Evolutionary conservation across 2,113 vertebrate species (phyloP), one percentile per base, ranked within the genome.

Genomic region (Hippocampus zosterae): DNA sequence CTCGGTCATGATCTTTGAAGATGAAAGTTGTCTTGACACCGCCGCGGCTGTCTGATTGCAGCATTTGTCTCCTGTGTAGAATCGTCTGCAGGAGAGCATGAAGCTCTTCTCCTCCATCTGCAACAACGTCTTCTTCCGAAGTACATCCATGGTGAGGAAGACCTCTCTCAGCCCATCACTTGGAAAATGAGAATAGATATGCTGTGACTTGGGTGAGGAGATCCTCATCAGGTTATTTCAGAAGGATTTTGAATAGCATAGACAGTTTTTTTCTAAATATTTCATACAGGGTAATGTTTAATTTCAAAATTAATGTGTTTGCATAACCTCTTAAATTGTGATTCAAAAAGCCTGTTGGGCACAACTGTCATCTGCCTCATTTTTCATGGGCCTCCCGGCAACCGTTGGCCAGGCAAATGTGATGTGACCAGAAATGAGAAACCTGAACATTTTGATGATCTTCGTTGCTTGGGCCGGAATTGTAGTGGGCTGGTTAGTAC

Each of bases 51-150:
- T 60, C 41, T 78, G 72, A 79, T 21, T 5, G 0, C 15, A 19
- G 27, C 42, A 10, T 48, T 67, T 40, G 72, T 59, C 74, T 56
- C 33, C 59, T 67, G 37, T 55, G 61, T 76, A 93, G 92, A 93
- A 93, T 76, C 91, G 92, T 59, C 83, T 92, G 41, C 90, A 91
- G 71, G 92, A 93, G 80, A 92, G 92, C 81, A 76, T 92, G 82
- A 92, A 89, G 62, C 88, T 93, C 41, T 93, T 93, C 73, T 83
- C 87, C 18, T 90, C 91, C 37, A 90, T 93, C 84, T 92, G 91
- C 87, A 93, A 92, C 78, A 93, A 93, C 27, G 23, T 92, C 33
- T 93, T 91, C 88, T 92, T 92, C 87, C 87, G 84, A 71, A 91
- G 81, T 83, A 93, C 92, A 23, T 93, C 92, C 46, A 91, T 92